phyloP scores from a whole-genome alignment of 2,797 vertebrate species.

The Tauraco hartlaubi region DNA sequence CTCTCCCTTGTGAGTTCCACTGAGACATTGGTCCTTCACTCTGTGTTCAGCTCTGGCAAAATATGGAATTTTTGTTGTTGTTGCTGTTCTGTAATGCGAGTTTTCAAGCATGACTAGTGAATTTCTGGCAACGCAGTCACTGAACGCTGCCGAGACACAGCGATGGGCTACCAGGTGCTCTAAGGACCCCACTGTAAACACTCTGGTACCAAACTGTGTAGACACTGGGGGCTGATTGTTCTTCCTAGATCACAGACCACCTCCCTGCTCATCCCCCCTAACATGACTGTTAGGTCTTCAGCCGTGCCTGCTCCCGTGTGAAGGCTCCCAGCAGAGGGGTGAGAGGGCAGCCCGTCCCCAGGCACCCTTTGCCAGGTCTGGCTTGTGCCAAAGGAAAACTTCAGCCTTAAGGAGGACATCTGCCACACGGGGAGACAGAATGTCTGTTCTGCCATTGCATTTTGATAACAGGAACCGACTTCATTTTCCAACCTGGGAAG shows the following conservation, averaged over 20 bases:
- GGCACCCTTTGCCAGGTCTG: not conserved
- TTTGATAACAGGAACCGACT: not conserved
- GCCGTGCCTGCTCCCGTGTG: not conserved
- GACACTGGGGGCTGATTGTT: accelerated
- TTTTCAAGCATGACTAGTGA: not conserved
- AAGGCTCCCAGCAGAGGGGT: not conserved
- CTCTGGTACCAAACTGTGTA: not conserved
- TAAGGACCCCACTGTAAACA: not conserved
- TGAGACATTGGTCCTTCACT: not conserved
- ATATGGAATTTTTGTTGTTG: not conserved
- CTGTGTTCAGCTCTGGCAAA: not conserved
- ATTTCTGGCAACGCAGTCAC: not conserved
- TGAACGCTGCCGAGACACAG: not conserved
- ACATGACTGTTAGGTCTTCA: not conserved
- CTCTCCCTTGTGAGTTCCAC: slow-evolving; percentile 33
- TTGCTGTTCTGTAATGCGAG: not conserved
- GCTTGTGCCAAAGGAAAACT: not conserved
- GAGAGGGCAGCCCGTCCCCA: not conserved
- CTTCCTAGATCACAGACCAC: not conserved
- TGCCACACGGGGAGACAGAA: not conserved
- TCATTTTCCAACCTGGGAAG: not conserved
- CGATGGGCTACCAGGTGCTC: not conserved
- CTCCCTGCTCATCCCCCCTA: not conserved
- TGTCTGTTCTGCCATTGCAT: not conserved
- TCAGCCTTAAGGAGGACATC: not conserved